Evolutionary conservation across 2,797 vertebrate species (phyloP), one percentile per base, ranked within the genome.

Genomic region (Gallirallus australis): DNA sequence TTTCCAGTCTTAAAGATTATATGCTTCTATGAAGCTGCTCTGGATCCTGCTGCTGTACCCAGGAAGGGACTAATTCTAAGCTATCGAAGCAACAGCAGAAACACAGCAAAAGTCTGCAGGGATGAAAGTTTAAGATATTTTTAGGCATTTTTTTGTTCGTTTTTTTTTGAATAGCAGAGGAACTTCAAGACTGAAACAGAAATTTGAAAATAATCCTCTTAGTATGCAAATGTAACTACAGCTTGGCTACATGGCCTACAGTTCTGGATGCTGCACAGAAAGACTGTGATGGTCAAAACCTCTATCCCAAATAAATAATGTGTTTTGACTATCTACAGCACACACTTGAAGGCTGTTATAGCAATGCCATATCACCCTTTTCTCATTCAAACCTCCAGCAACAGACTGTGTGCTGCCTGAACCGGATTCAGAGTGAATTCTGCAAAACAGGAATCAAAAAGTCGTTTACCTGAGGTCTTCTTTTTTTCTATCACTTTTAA

Each of bases 401-500:
- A 69, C 25, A 64, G 60, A 75, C 17, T 57, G 21, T 3, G 6
- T 30, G 37, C 59, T 90, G 47, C 30, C 71, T 72, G 54, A 80
- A 82, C 18, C 48, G 81, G 52, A 88, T 35, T 63, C 53, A 83
- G 39, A 90, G 69, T 42, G 90, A 91, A 95, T 86, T 88, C 77
- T 61, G 17, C 31, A 89, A 75, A 86, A 71, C 66, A 45, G 63
- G 66, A 93, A 91, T 91, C 37, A 79, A 86, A 96, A 91, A 79
- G 7, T 25, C 90, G 78, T 83, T 95, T 94, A 91, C 92, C 83
- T 70, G 54, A 86, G 92, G 42, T 72, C 54, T 28, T 42, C 8
- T 86, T 88, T 86, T 87, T 87, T 83, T 66, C 54, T 89, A 24
- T 72, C 47, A 39, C 25, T 37, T 15, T 75, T 86, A 75, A 94